phyloP scores from a whole-genome alignment of 2,797 vertebrate species.

The Microctenopoma lineatum region DNA sequence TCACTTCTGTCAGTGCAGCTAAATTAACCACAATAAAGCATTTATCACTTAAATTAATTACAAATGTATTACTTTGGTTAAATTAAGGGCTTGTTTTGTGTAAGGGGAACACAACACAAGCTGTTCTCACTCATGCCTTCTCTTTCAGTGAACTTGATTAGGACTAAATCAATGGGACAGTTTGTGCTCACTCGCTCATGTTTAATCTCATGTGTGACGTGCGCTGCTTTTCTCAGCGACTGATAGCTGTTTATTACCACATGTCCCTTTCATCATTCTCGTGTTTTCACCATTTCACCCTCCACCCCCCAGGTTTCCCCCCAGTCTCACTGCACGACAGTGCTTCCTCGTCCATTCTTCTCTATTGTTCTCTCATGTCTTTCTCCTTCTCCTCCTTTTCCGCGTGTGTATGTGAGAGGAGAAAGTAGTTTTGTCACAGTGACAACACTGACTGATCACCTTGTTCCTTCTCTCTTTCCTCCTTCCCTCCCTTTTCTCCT shows the following conservation, averaged over 20 bases:
- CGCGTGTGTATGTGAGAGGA: slow-evolving; percentile 32
- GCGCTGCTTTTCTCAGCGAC: slow-evolving; percentile 32
- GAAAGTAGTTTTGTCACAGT: slow-evolving; percentile 39
- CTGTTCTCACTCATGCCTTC: slow-evolving; percentile 22
- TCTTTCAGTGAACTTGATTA: slow-evolving; percentile 63
- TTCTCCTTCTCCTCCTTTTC: neutral
- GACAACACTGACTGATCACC: slow-evolving; percentile 16
- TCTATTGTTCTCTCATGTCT: neutral
- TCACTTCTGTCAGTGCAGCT: slow-evolving; percentile 48
- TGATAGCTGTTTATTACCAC: slow-evolving; percentile 31
- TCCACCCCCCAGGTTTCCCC: neutral
- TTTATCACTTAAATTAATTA: slow-evolving; percentile 62
- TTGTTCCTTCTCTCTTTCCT: neutral
- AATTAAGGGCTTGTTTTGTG: slow-evolving; percentile 54
- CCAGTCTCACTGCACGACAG: neutral
- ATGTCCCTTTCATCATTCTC: slow-evolving; percentile 15
- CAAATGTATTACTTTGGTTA: slow-evolving; percentile 49
- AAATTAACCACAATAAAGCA: slow-evolving; percentile 55
- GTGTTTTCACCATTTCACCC: slow-evolving; percentile 12
- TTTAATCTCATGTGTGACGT: slow-evolving; percentile 26
- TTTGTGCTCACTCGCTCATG: slow-evolving; percentile 54
- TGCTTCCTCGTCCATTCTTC: neutral
- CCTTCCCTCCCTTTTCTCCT: neutral
- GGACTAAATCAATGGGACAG: slow-evolving; percentile 54
- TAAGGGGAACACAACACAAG: neutral